A percentile compares a stretch with the other conserved stretches of the same genome.
Evolutionary conservation across 1,140 invertebrate species (phyloP).

Genomic region (Tyrophagus putrescentiae): DNA sequence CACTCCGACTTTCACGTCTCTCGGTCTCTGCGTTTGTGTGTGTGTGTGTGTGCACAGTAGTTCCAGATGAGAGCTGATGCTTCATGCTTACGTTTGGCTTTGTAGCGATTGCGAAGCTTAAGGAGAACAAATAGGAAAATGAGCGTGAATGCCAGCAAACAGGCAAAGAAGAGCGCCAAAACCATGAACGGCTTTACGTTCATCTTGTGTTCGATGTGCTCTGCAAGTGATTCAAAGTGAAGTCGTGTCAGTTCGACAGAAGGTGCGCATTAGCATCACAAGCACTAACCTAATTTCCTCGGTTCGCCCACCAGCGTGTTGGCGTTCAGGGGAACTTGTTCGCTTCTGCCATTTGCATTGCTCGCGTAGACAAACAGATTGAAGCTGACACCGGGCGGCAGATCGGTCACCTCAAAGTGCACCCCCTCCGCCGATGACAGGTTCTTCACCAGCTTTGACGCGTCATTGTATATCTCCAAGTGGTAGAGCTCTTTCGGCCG

Average conservation of each 20-base stretch:
- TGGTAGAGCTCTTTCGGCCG: neutral
- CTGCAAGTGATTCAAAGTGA: neutral
- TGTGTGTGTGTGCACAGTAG: too few relatives aligned
- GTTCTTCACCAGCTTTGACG: slow-evolving; percentile 1
- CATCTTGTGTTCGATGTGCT: slow-evolving; percentile 6
- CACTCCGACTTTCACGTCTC: too few relatives aligned
- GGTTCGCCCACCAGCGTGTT: slow-evolving; percentile 18
- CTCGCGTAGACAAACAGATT: slow-evolving; percentile 12
- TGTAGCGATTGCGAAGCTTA: slow-evolving; percentile 10
- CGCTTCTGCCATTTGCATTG: slow-evolving; percentile 3
- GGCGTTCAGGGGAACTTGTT: neutral
- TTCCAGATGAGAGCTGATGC: too few relatives aligned
- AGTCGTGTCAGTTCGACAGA: neutral
- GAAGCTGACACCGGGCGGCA: neutral
- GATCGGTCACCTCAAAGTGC: neutral
- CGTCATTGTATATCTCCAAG: neutral
- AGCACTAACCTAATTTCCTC: slow-evolving; percentile 17
- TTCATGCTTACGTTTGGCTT: neutral
- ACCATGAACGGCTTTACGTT: slow-evolving; percentile 6
- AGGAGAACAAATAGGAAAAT: neutral
- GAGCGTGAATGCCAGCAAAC: slow-evolving; percentile 1
- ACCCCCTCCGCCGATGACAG: neutral
- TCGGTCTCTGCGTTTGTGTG: too few relatives aligned
- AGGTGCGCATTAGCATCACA: neutral
- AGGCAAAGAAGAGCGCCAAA: neutral